Evolutionary conservation across 2,113 vertebrate species (phyloP).

Genomic region (Oxygymnocypris stewartii): DNA sequence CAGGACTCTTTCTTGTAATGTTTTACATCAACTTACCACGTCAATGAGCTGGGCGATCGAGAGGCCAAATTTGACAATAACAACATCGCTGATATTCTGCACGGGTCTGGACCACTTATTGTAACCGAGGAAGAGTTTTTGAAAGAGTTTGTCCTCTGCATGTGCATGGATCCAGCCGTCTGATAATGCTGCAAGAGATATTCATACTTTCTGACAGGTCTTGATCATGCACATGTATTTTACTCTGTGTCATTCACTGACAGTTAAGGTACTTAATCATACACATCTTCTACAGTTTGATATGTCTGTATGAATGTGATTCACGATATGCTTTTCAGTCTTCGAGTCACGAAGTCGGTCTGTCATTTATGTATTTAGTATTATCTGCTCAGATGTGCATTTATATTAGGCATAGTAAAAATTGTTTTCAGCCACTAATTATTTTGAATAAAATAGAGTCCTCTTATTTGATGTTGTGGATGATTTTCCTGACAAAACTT

Average conservation of each 20-base stretch:
- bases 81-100: slow-evolving; percentile 81
- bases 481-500: too few species aligned
- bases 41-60: slow-evolving; percentile 90
- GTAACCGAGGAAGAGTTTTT: slow-evolving; percentile 79
- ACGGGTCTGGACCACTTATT: slow-evolving; percentile 87
- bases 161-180: slow-evolving; percentile 66
- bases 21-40: slow-evolving; percentile 73
- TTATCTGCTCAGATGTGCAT: too few species aligned
- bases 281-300: background rate
- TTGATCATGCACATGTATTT: background rate
- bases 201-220: background rate
- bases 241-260: background rate
- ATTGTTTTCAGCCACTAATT: too few species aligned
- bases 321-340: too few species aligned
- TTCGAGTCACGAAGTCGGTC: too few species aligned
- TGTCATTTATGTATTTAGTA: too few species aligned
- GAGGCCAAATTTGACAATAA: slow-evolving; percentile 85
- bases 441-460: too few species aligned
- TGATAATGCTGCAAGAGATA: slow-evolving; percentile 50
- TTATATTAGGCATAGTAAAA: too few species aligned
- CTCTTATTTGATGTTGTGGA: too few species aligned
- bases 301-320: too few species aligned
- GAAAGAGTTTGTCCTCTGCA: slow-evolving; percentile 83
- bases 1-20: background rate
- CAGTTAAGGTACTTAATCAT: background rate